phyloP scores from a whole-genome alignment of 2,797 vertebrate species.

The Enteromius unitaeniatus region DNA sequence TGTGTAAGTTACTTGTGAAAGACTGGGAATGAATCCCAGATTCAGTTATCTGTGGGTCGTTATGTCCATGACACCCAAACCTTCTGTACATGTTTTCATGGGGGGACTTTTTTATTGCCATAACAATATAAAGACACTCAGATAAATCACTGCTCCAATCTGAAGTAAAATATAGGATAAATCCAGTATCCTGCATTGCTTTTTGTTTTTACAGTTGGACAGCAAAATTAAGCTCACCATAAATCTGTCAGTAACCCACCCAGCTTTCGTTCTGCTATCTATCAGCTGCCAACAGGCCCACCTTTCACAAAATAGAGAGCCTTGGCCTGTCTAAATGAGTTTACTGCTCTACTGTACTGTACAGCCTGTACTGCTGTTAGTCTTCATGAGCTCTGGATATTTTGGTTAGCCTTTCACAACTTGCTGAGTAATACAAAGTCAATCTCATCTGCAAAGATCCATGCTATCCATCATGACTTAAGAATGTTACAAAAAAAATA shows the following conservation, averaged over 20 bases:
- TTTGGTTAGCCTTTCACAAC: conserved; percentile 17
- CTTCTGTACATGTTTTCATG: neutral
- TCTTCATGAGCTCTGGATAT: conserved; percentile 36
- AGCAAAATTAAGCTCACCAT: conserved; percentile 38
- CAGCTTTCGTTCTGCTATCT: conserved; percentile 30
- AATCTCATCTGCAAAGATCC: neutral
- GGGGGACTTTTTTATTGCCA: neutral
- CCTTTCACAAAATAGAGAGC: conserved; percentile 41
- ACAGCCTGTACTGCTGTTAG: conserved; percentile 29
- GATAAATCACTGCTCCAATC: neutral
- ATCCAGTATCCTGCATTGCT: conserved; percentile 1
- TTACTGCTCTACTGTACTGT: too few relatives aligned
- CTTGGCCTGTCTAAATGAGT: conserved; percentile 11
- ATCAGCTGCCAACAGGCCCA: conserved; percentile 39
- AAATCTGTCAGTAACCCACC: conserved; percentile 39
- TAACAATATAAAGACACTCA: neutral
- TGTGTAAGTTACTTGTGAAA: neutral
- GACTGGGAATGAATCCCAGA: conserved; percentile 3
- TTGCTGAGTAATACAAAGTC: conserved; percentile 11
- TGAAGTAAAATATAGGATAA: conserved; percentile 23
- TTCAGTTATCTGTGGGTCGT: neutral
- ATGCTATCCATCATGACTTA: conserved; percentile 18
- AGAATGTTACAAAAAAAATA: conserved; percentile 10
- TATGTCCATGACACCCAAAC: neutral
- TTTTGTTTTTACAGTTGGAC: conserved; percentile 46